These are phyloP conservation scores for Oceanites oceanicus DNA, from an alignment of 2,113 vertebrate species.

Conservation along the genomic window DNA sequence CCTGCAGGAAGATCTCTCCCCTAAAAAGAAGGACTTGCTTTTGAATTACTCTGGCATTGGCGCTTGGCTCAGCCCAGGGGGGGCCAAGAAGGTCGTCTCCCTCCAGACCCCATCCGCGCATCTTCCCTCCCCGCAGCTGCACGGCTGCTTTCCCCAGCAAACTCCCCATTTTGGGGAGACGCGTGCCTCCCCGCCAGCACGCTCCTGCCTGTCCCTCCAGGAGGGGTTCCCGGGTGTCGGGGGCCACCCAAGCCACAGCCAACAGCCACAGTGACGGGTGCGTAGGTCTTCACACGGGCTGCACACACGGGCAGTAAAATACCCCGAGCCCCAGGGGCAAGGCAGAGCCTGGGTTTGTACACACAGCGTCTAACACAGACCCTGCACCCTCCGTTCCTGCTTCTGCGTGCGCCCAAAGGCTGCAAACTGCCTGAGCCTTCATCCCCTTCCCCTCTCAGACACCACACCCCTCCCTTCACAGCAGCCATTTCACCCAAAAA, in stretches of 20 bases:
- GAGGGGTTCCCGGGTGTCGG: background rate
- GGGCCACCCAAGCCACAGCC: background rate
- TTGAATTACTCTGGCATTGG: fast-evolving
- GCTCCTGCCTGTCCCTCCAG: background rate
- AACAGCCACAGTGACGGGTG: fast-evolving
- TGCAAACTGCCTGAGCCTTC: background rate
- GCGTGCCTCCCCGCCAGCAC: fast-evolving
- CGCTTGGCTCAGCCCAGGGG: background rate
- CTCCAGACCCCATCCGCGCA: background rate
- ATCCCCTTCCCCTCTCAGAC: background rate
- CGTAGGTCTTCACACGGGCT: background rate
- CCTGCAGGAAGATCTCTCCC: background rate
- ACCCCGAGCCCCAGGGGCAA: background rate
- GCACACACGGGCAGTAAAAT: background rate
- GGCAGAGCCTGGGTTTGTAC: background rate
- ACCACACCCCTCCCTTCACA: background rate
- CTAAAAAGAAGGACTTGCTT: background rate
- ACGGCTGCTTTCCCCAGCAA: background rate
- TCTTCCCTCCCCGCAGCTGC: background rate
- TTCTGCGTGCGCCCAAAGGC: background rate
- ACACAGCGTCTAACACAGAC: background rate
- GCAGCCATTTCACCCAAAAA: background rate
- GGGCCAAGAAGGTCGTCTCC: background rate
- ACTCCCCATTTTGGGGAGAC: fast-evolving
- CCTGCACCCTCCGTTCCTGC: fast-evolving